phyloP scores from a whole-genome alignment of 2,797 vertebrate genomes.

The Cuculus canorus region DNA sequence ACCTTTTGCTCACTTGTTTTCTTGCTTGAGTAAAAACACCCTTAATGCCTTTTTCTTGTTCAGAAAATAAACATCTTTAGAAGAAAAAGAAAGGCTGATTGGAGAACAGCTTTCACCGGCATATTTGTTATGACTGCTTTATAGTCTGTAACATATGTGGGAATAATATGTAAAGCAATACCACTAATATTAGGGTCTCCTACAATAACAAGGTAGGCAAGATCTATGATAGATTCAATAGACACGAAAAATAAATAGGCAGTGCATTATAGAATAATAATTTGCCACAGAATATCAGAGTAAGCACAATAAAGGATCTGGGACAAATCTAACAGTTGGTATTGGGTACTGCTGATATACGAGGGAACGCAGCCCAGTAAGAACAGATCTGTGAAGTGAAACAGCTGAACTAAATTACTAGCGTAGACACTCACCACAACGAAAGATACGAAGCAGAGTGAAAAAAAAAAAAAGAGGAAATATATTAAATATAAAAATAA shows the following conservation, averaged over 20 bases:
- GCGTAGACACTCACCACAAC: neutral
- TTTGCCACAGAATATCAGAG: slow-evolving; percentile 18
- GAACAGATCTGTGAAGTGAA: slow-evolving; percentile 5
- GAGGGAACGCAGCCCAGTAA: neutral
- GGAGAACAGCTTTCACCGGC: slow-evolving; percentile 6
- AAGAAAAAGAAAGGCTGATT: slow-evolving; percentile 7
- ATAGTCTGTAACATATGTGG: slow-evolving; percentile 17
- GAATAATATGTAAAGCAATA: slow-evolving; percentile 37
- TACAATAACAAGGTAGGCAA: slow-evolving; percentile 16
- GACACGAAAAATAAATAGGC: slow-evolving; percentile 41
- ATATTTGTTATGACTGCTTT: slow-evolving; percentile 13
- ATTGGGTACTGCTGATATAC: neutral
- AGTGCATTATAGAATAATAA: slow-evolving; percentile 21
- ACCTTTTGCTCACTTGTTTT: slow-evolving; percentile 56
- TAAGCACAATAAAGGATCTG: slow-evolving; percentile 33
- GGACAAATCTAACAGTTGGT: neutral
- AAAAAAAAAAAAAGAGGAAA: neutral
- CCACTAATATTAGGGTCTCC: neutral
- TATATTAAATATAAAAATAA: slow-evolving; percentile 12
- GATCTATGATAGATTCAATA: neutral
- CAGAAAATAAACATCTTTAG: slow-evolving; percentile 39
- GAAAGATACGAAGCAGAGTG: neutral
- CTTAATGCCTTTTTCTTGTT: slow-evolving; percentile 53
- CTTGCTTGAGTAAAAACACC: slow-evolving; percentile 58
- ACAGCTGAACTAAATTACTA: slow-evolving; percentile 4